Evolutionary conservation across 2,888 invertebrate genomes (phyloP).

Genomic region (Hirtodrosophila cameraria): DNA sequence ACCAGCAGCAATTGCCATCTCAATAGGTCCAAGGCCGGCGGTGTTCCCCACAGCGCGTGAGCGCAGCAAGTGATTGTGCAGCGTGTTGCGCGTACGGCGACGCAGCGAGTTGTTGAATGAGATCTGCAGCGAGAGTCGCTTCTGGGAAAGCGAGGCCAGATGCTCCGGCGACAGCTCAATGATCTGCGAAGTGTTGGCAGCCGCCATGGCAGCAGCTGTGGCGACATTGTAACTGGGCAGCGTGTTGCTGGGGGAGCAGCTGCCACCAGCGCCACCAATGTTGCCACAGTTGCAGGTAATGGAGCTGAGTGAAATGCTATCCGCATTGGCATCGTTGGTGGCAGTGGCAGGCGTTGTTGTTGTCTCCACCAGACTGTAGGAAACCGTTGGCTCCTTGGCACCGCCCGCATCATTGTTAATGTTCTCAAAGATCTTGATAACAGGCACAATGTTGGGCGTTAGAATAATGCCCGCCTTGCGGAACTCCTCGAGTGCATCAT

Average conservation of each 20-base stretch:
- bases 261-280: conserved; percentile 17
- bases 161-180: conserved; percentile 83
- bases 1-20: conserved; percentile 16
- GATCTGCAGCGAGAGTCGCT: conserved; percentile 83
- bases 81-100: conserved; percentile 71
- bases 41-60: conserved; percentile 71
- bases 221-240: conserved; percentile 67
- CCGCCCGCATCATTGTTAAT: conserved; percentile 29
- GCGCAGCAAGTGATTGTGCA: conserved; percentile 81
- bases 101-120: conserved; percentile 80
- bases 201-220: conserved; percentile 45
- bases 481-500: conserved; percentile 87
- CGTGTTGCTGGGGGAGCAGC: conserved; percentile 43
- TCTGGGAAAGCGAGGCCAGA: conserved; percentile 81
- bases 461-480: conserved; percentile 84
- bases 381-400: conserved; percentile 61
- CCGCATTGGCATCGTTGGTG: conserved; percentile 43
- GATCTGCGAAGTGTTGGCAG: conserved; percentile 63
- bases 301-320: conserved; percentile 75
- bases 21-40: conserved; percentile 52
- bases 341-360: neutral
- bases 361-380: conserved; percentile 68
- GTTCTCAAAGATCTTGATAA: conserved; percentile 82
- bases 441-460: conserved; percentile 77
- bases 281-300: conserved; percentile 77